A percentile compares a stretch with the other conserved stretches of the same genome.
Evolutionary conservation across 2,113 vertebrate genomes (phyloP).

Genomic region (Malurus alboscapulatus): DNA sequence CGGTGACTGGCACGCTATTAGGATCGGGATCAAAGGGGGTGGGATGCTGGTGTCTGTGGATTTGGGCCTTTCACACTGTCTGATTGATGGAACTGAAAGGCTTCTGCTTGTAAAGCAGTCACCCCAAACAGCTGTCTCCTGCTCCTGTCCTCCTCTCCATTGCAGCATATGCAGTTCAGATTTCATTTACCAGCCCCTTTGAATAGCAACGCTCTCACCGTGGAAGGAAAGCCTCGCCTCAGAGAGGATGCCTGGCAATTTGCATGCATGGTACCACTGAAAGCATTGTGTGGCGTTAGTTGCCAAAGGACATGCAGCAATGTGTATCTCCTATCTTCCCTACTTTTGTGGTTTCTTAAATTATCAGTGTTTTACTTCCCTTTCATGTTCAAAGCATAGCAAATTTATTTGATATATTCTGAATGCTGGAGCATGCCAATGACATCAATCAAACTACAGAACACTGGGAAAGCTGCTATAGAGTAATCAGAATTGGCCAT

Average conservation of each 20-base stretch:
- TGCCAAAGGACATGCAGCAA: slow-evolving; percentile 68
- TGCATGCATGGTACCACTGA: slow-evolving; percentile 40
- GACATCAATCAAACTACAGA: slow-evolving; percentile 69
- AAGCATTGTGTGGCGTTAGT: not conserved
- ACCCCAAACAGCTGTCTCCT: slow-evolving; percentile 73
- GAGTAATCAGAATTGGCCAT: slow-evolving; percentile 67
- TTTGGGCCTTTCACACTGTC: slow-evolving; percentile 72
- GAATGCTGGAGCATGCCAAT: slow-evolving; percentile 63
- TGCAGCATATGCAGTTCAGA: slow-evolving; percentile 65
- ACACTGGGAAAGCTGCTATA: slow-evolving; percentile 56
- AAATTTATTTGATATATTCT: slow-evolving; percentile 76
- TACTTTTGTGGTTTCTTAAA: slow-evolving; percentile 73
- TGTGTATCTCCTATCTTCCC: slow-evolving; percentile 53
- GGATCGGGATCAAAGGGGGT: slow-evolving; percentile 74
- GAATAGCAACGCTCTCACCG: slow-evolving; percentile 64
- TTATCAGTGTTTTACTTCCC: slow-evolving; percentile 72
- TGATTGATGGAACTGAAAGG: slow-evolving; percentile 72
- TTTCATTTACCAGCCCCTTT: slow-evolving; percentile 72
- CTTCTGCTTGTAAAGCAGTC: slow-evolving; percentile 72
- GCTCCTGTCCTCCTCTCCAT: slow-evolving; percentile 72
- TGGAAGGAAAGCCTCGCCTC: slow-evolving; percentile 56
- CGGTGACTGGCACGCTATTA: slow-evolving; percentile 72
- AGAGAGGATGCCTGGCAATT: slow-evolving; percentile 38
- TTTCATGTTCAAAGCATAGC: slow-evolving; percentile 78
- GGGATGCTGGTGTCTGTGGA: slow-evolving; percentile 69